Evolutionary conservation across 2,888 invertebrate genomes (phyloP), one percentile per base, ranked within the genome.

Genomic region (Ptychoptera contaminata): DNA sequence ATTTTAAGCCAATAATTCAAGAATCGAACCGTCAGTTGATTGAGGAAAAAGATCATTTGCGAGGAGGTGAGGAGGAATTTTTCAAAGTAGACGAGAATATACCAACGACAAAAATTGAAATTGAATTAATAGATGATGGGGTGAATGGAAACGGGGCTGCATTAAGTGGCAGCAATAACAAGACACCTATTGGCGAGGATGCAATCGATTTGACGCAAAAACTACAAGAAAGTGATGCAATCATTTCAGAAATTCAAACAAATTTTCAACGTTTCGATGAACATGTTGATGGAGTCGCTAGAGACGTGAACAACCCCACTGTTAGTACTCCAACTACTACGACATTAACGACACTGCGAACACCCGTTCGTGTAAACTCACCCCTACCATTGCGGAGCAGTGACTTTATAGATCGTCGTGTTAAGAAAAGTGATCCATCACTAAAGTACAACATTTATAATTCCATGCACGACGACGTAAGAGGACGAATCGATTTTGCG

Each of bases 401-500:
- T 43, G 57, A 55, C 36, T 62, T 58, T 47, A 61, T 64, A 31
- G 65, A 64, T 47, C 56, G 62, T 2, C 55, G 64, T n/a, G 64
- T 64, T 2, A 64, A 64, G 55, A 64, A 65, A 47, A 63, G 61
- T 53, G 10, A 55, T 58, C 55, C 62, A 59, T 47, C 60, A 56
- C 37, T 40, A 5, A 23, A 23, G 23, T 23, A 23, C 23, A 23
- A 23, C 23, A 23, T 23, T 23, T 23, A 23, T n/a, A 38, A 37
- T 7, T 11, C 34, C 4, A 31, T 30, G 32, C 31, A 16, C 8
- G 9, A 32, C 16, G 9, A 16, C 5, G 41, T n/a, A 32, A 34
- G n/a, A 12, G 7, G 8, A 9, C 32, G 16, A 7, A 16, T 16
- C 11, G 63, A 62, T 46, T 61, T 64, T 47, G 63, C 63, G 44